Percentiles rank a stretch among this genome's conserved stretches.
Evolutionary conservation across 2,113 vertebrate genomes (phyloP).

Genomic region (Xenus cinereus): DNA sequence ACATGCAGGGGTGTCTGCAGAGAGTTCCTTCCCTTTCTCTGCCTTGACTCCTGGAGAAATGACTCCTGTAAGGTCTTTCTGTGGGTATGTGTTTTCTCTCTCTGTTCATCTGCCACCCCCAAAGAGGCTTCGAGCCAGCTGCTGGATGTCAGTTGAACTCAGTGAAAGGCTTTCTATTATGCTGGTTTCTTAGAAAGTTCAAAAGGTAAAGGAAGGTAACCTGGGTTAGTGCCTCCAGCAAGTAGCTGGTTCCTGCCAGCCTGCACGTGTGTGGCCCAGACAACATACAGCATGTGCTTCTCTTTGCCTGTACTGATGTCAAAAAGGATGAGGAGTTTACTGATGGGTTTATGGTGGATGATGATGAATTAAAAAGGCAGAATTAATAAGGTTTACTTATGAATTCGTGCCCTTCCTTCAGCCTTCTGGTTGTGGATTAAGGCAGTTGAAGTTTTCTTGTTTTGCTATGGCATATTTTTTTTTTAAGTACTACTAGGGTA

Average conservation of each 20-base stretch:
- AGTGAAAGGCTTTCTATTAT: not conserved
- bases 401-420: not conserved
- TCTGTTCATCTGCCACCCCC: not conserved
- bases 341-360: not conserved
- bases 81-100: not conserved
- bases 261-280: rapidly evolving
- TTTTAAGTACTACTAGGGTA: not conserved
- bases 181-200: not conserved
- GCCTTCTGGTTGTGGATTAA: not conserved
- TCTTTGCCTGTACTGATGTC: not conserved
- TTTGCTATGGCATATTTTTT: not conserved
- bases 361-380: not conserved
- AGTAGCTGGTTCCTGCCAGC: not conserved
- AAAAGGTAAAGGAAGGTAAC: not conserved
- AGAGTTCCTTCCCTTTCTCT: not conserved
- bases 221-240: not conserved
- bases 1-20: not conserved
- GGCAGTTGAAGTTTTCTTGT: not conserved
- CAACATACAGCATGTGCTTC: not conserved
- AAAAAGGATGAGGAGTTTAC: not conserved
- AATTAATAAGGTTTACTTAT: not conserved
- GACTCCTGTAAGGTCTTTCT: not conserved
- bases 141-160: not conserved
- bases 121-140: not conserved
- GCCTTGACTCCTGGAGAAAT: not conserved